Evolutionary conservation across 2,113 vertebrate species (phyloP).

Genomic region (Chrysochloris asiatica): DNA sequence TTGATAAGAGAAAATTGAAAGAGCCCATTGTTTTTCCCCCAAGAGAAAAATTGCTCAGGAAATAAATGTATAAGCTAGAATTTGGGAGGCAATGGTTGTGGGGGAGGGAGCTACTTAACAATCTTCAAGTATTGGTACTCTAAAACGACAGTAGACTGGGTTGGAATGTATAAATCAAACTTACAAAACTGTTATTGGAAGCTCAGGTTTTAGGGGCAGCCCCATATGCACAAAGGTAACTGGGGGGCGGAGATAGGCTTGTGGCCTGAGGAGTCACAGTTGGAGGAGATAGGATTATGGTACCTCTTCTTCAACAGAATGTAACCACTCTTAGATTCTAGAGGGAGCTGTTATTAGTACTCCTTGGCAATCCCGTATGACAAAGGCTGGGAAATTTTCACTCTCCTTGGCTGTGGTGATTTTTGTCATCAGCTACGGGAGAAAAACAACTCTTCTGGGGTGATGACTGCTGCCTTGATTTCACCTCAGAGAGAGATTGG

Average conservation of each 20-base stretch:
- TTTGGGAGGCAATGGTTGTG: constrained; percentile 14
- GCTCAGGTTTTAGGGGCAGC: neutral
- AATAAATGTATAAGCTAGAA: constrained; percentile 19
- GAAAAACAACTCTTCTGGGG: constrained; percentile 27
- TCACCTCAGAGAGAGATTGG: constrained; percentile 28
- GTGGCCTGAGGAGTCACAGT: neutral
- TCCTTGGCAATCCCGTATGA: neutral
- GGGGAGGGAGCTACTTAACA: constrained; percentile 50
- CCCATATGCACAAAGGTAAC: neutral
- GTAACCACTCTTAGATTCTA: neutral
- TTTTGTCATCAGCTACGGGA: neutral
- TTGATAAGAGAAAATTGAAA: constrained; percentile 14
- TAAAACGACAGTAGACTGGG: neutral
- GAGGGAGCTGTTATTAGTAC: neutral
- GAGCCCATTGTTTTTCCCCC: constrained; percentile 50
- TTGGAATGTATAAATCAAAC: constrained; percentile 40
- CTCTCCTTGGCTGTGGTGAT: neutral
- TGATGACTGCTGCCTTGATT: neutral
- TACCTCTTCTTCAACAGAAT: neutral
- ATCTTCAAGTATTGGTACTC: constrained; percentile 27
- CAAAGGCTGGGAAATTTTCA: neutral
- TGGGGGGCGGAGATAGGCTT: neutral
- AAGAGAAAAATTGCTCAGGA: constrained; percentile 50
- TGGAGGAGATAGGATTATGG: neutral
- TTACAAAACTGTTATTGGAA: constrained; percentile 35